Evolutionary conservation across 2,797 vertebrate species (phyloP), one percentile per base, ranked within the genome.

Genomic region (Smutsia temminckii): DNA sequence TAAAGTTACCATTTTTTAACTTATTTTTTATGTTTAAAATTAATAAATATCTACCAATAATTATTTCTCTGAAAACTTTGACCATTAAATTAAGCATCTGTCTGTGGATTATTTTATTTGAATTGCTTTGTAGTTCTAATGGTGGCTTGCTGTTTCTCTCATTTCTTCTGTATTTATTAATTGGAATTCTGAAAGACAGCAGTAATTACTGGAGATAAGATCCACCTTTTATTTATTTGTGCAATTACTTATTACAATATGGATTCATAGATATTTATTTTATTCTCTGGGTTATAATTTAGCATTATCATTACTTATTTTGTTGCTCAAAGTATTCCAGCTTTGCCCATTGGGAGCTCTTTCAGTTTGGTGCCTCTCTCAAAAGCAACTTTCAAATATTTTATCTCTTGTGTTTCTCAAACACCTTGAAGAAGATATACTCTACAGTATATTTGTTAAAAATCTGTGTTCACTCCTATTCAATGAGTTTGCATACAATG

Each of bases 341-440:
- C 13, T 66, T 93, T 88, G 66, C 51, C 20, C 53, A 66, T 23
- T 53, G 69, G 59, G 32, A 83, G 0, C 32, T 74, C 64, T 78
- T 95, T 95, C 27, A 74, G 57, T n/a, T 87, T 87, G 27, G 5
- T 20, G 59, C 37, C 9, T 85, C 68, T 64, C 61, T 34, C 61
- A 81, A 71, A 92, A 92, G 17, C 27, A 88, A 95, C 64, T 95
- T 92, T 74, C 29, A 83, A 83, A 83, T 85, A 75, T 79, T 64
- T 75, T 93, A 32, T n/a, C 51, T 83, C 57, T 37, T 59, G 4
- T 25, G 37, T 68, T 79, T 83, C 59, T 68, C 51, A 83, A 95
- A 89, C 25, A 91, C 17, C 12, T 84, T 81, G 55, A 87, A 86
- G 18, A 75, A 29, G 91, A 78, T 10, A 78, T 8, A n/a, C 12